Evolutionary conservation across 2,113 vertebrate species (phyloP).

Genomic region (Mirza zaza): DNA sequence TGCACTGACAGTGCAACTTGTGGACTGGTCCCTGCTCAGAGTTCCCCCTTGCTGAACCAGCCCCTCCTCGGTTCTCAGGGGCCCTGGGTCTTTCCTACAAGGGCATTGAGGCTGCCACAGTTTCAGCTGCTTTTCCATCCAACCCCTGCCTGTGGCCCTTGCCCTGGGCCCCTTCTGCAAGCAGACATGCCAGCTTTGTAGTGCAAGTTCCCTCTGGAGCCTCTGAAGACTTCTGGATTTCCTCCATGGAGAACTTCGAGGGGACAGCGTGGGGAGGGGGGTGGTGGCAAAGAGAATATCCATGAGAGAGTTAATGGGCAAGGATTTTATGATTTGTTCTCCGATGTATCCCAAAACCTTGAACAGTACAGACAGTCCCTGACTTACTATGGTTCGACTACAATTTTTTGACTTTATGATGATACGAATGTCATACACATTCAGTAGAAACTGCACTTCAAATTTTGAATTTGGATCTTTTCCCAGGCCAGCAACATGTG

Average conservation of each 20-base stretch:
- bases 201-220: not conserved
- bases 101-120: not conserved
- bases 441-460: not conserved
- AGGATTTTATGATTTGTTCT: not conserved
- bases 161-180: too few relatives aligned
- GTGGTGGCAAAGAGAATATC: not conserved
- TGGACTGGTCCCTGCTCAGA: not conserved
- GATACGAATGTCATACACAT: not conserved
- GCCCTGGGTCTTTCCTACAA: not conserved
- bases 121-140: not conserved
- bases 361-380: not conserved
- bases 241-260: not conserved
- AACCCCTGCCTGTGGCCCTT: not conserved
- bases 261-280: too few relatives aligned
- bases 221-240: not conserved
- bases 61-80: fast-evolving
- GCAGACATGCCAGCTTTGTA: not conserved
- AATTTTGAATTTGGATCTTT: not conserved
- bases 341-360: not conserved
- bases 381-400: not conserved
- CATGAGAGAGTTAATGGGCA: not conserved
- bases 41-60: not conserved
- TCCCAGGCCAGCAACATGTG: not conserved
- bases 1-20: fast-evolving
- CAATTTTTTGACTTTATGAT: not conserved